Base-by-base conservation (phyloP, 2,888 invertebrate genomes). In the Tetrapedia diversipes region DNA sequence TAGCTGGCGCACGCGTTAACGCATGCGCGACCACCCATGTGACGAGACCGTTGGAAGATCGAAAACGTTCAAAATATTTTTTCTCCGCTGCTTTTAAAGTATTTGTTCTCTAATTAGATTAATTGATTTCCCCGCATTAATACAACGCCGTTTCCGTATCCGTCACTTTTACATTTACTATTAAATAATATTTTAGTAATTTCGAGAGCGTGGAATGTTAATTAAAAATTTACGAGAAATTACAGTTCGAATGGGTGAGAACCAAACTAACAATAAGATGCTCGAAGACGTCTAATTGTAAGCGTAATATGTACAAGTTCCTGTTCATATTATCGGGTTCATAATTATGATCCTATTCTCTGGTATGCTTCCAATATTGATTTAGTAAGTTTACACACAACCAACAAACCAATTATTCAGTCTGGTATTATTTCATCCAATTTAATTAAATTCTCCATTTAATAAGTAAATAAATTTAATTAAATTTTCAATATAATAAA, bases 21-120 rank as follows among this genome's bases (percentile, higher is more conserved):
- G 65, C 34, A 39, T 39, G 27, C 65, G 19, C 73, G 73, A 73
- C 73, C 73, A 73, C 73, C 73, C 73, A 57, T 73, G 73, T 70
- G 61, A 71, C 71, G 57, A 59, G 57, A 61, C 45, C 39, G 59
- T 56, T 70, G 70, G 71, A 69, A 69, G 72, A 60, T 56, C 54
- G 60, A 73, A 69, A 69, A 34, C 69, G 69, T 63, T 49, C 47
- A 29, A 61, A 61, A 41, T n/a, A n/a, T 56, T 70, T 70, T 70
- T 70, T 61, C 39, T 70, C 8, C 10, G 10, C 43, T 53, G 41
- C 43, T 54, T 43, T 4, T 54, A 39, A 32, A 32, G 16, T 22
- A n/a, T 32, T 4, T n/a, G 10, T n/a, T 19, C n/a, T 51, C 10
- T 4, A 27, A 22, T 19, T 22, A 22, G 54, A 53, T 64, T 53